Percentiles rank a stretch among this genome's conserved stretches.
phyloP scores from a whole-genome alignment of 2,888 invertebrate species.

The Erebia ligea region DNA sequence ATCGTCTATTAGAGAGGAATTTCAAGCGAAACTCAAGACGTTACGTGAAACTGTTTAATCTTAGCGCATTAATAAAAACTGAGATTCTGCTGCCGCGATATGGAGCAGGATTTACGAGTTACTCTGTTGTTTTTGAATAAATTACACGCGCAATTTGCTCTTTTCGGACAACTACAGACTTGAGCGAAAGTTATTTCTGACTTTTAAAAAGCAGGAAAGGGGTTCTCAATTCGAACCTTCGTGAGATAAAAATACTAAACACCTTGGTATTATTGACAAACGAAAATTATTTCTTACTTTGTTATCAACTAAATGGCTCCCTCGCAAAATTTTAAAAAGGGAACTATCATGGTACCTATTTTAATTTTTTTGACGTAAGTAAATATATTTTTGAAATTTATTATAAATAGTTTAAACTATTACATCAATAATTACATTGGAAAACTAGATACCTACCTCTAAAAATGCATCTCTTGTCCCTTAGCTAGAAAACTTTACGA shows the following conservation, averaged over 20 bases:
- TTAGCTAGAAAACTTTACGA: not conserved
- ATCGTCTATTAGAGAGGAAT: constrained; percentile 50
- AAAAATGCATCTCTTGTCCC: not conserved
- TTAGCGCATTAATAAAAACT: constrained; percentile 45
- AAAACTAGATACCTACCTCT: not conserved
- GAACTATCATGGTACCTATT: too few relatives aligned
- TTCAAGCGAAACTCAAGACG: constrained; percentile 46
- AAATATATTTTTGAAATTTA: too few relatives aligned
- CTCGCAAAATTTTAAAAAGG: not conserved
- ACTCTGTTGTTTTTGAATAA: constrained; percentile 5
- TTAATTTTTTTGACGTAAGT: too few relatives aligned
- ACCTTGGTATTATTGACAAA: too few relatives aligned
- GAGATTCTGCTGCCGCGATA: constrained; percentile 27
- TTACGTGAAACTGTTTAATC: constrained; percentile 50
- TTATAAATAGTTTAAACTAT: not conserved
- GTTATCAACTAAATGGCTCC: not conserved
- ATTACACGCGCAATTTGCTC: not conserved
- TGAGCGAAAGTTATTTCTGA: not conserved
- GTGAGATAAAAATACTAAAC: too few relatives aligned
- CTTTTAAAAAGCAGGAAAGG: too few relatives aligned
- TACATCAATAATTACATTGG: not conserved
- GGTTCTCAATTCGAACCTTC: too few relatives aligned
- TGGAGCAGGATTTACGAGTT: constrained; percentile 6
- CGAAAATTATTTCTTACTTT: too few relatives aligned
- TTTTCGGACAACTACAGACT: not conserved